Percentiles rank a stretch among this genome's conserved stretches.
These are phyloP conservation scores for Grus americana DNA, from an alignment of 2,113 vertebrate genomes.

Conservation along the genomic window DNA sequence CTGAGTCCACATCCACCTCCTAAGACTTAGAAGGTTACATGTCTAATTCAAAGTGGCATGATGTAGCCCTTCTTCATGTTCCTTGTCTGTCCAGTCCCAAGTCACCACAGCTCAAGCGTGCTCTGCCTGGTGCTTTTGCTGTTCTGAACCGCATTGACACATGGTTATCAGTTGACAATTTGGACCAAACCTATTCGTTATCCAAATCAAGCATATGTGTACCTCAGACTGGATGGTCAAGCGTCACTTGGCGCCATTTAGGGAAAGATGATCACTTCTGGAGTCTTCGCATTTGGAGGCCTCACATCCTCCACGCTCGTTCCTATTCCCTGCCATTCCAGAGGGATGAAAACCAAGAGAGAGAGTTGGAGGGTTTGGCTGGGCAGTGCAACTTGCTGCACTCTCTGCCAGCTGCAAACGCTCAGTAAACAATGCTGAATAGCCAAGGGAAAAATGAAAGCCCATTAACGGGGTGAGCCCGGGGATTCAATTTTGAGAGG, in stretches of 20 bases:
- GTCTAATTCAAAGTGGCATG: background rate
- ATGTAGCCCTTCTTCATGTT: background rate
- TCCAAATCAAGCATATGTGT: background rate
- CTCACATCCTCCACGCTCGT: background rate
- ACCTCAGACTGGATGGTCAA: background rate
- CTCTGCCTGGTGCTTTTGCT: background rate
- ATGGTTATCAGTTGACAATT: background rate
- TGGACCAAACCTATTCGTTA: background rate
- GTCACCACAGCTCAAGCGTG: background rate
- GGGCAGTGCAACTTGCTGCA: background rate
- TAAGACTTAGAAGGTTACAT: background rate
- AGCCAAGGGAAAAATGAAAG: constrained; percentile 74
- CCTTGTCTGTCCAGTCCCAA: background rate
- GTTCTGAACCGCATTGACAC: background rate
- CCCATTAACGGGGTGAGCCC: constrained; percentile 74
- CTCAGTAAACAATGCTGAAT: constrained; percentile 62
- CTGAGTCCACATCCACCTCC: background rate
- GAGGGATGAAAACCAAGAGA: background rate
- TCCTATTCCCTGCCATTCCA: background rate
- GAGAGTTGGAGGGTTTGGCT: background rate
- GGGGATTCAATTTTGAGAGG: constrained; percentile 65
- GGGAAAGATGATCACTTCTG: background rate
- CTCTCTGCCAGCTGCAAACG: constrained; percentile 53
- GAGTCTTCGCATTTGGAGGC: background rate
- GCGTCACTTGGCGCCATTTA: background rate